These are phyloP conservation scores for Tarsius wallacei DNA, from an alignment of 2,797 vertebrate species.

Conservation along the genomic window DNA sequence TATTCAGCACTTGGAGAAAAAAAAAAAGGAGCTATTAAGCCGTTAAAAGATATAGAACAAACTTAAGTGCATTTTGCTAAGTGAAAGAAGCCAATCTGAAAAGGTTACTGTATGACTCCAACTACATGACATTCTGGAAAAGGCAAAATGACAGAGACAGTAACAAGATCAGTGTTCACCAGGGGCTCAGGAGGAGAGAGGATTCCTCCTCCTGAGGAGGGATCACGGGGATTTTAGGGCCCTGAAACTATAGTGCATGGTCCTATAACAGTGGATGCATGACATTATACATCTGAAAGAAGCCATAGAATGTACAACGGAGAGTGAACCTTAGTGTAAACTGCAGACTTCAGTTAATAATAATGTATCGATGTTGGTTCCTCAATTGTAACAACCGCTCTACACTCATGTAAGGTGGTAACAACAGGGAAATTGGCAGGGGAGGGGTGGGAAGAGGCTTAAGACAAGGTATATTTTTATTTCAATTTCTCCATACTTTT, in stretches of 20 bases:
- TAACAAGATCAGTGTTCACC: background rate
- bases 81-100: too few relatives aligned
- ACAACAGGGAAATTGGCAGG: too few relatives aligned
- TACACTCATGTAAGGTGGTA: background rate
- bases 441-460: background rate
- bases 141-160: background rate
- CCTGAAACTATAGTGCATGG: background rate
- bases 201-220: too few relatives aligned
- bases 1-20: background rate
- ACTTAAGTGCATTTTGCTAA: too few relatives aligned
- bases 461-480: background rate
- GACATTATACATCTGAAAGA: too few relatives aligned
- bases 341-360: too few relatives aligned
- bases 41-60: too few relatives aligned
- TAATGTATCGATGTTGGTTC: background rate
- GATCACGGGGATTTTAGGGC: background rate
- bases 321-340: too few relatives aligned
- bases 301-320: too few relatives aligned
- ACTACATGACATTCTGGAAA: too few relatives aligned
- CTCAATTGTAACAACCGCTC: background rate
- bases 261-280: too few relatives aligned
- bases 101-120: too few relatives aligned
- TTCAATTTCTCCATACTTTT: background rate
- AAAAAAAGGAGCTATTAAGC: background rate
- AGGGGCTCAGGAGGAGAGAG: rapidly evolving